Conservation (phyloP, 2,797 vertebrate genomes). For the Tokudaia muenninki region DNA sequence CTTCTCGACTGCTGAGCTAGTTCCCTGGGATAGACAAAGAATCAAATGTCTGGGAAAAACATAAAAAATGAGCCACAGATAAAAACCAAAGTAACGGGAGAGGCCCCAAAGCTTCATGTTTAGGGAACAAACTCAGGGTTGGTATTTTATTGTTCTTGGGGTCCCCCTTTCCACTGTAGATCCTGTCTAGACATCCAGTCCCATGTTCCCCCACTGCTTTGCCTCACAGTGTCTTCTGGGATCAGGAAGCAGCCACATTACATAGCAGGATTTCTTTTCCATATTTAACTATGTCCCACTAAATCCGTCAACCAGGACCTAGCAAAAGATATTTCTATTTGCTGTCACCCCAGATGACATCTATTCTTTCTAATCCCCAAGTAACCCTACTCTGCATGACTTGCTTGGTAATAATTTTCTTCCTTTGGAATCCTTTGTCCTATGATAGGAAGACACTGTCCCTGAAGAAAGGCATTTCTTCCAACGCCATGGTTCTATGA, state of each 20-base stretch:
- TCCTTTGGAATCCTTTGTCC: neutral
- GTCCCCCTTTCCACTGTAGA: neutral
- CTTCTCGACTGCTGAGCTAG: neutral
- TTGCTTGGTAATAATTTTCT: neutral
- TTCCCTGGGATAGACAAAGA: neutral
- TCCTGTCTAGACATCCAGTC: too few relatives aligned
- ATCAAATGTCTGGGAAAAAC: neutral
- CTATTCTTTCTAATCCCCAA: neutral
- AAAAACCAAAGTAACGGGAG: neutral
- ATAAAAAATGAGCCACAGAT: too few relatives aligned
- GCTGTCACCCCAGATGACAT: neutral
- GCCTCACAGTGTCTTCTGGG: neutral
- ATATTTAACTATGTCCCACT: too few relatives aligned
- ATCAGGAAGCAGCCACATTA: neutral
- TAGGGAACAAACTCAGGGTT: neutral
- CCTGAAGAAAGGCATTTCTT: neutral
- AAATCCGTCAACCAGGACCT: neutral
- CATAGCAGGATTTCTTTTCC: neutral
- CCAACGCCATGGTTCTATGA: neutral
- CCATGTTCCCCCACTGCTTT: neutral
- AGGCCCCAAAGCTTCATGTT: neutral
- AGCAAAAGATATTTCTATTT: neutral
- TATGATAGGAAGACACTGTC: neutral
- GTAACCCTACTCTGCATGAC: neutral
- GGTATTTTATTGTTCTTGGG: neutral